Evolutionary conservation across 2,113 vertebrate species (phyloP), one percentile per base, ranked within the genome.

Genomic region (Sylvilagus bachmani): DNA sequence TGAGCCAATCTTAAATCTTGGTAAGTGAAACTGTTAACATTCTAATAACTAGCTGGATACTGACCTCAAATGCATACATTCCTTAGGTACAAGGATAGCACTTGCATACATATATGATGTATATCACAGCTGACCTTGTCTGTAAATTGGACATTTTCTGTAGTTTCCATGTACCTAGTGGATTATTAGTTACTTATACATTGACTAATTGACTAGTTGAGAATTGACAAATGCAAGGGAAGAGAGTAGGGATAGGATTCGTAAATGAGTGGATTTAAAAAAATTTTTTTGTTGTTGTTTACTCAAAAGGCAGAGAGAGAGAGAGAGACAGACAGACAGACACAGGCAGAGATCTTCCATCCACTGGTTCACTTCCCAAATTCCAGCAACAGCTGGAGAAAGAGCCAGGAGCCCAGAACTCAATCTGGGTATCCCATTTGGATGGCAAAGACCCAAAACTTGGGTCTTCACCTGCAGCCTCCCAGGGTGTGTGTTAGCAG

Each of bases 41-140:
- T 61, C 53, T 67, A 49, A 85, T 49, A 80, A 58, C 24, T 89
- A 77, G 25, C 78, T 91, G 91, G 55, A 44, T 44, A 53, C 19
- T 88, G 83, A 95, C 3, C 22, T 27, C 31, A n/a, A 93, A 84
- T 36, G 58, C 79, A 74, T n/a, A 69, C 2, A 90, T 86, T 75
- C 62, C 53, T 66, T 77, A 66, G 90, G 53, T 53, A 85, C 6
- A 84, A 71, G 31, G 67, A n/a, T n/a, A 49, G 10, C 9, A 7
- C n/a, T 79, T 33, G 27, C 29, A 16, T 80, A 11, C 44, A 11
- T 44, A 22, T 11, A 27, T 67, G 31, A 69, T 21, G 2, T 44
- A 27, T 70, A 53, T 16, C 36, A 77, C 2, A 62, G 51, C 16
- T 90, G 85, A n/a, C 38, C 69, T 85, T 86, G 64, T 66, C 27